phyloP scores from a whole-genome alignment of 2,797 vertebrate genomes.

The Pteronotus mesoamericanus region DNA sequence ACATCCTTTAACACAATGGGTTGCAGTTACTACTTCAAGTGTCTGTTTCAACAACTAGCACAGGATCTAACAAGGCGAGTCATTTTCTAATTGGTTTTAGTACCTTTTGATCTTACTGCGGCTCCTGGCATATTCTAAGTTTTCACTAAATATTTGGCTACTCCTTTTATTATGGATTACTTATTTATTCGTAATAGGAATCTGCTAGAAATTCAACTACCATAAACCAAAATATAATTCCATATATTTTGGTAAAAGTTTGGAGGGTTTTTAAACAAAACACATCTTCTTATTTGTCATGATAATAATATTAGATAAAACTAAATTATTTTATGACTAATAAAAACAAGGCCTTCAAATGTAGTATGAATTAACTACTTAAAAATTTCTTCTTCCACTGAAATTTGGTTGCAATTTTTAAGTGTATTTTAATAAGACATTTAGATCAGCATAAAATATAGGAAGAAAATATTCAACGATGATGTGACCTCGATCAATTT shows the following conservation, averaged over 20 bases:
- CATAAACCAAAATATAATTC: background rate
- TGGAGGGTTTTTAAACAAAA: background rate
- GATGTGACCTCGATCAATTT: background rate
- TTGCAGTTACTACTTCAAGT: slow-evolving; percentile 5
- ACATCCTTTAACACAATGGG: background rate
- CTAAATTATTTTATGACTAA: background rate
- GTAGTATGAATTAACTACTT: background rate
- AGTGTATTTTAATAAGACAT: background rate
- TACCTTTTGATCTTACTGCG: background rate
- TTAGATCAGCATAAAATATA: background rate
- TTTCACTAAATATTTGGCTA: background rate
- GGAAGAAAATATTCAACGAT: background rate
- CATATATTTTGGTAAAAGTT: background rate
- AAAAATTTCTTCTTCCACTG: background rate
- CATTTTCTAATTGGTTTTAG: background rate
- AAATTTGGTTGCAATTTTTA: background rate
- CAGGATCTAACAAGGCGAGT: background rate
- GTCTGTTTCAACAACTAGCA: background rate
- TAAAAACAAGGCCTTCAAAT: background rate
- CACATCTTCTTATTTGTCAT: background rate
- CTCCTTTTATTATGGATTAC: background rate
- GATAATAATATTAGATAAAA: background rate
- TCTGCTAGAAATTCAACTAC: background rate
- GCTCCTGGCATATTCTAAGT: background rate
- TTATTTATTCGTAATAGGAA: background rate